A percentile compares a stretch with the other conserved stretches of the same genome.
Conservation (phyloP, 2,888 invertebrate genomes). For the Cepaea hortensis region DNA sequence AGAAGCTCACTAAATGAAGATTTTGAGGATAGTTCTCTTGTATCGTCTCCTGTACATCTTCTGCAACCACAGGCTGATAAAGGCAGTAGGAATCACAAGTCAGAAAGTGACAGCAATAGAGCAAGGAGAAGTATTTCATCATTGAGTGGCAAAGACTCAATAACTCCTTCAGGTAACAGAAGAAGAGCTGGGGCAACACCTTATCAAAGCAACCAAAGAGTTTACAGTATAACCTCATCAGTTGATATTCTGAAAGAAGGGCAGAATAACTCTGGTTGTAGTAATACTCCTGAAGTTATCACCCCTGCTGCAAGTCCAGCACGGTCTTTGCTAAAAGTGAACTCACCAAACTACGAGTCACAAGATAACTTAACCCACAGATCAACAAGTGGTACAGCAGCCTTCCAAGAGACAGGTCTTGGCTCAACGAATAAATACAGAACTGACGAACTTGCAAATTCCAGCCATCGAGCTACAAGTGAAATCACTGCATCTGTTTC, state of each 20-base stretch:
- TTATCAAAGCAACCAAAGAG: background rate
- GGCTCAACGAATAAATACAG: background rate
- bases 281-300: background rate
- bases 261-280: background rate
- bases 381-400: background rate
- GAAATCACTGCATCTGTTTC: background rate
- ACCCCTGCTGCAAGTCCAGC: background rate
- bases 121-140: background rate
- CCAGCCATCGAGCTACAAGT: background rate
- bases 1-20: conserved; percentile 43
- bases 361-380: background rate
- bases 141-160: background rate
- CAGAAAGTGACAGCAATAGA: background rate
- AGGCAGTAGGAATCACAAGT: background rate
- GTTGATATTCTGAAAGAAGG: too few relatives aligned
- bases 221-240: background rate
- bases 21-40: background rate
- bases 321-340: background rate
- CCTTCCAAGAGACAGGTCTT: background rate
- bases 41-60: conserved; percentile 17
- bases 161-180: background rate
- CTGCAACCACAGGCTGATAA: background rate
- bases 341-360: background rate
- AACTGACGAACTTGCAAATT: background rate
- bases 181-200: conserved; percentile 20